Percentiles rank a stretch among this genome's conserved stretches.
phyloP scores from a whole-genome alignment of 2,888 invertebrate genomes.

The Operophtera brumata region DNA sequence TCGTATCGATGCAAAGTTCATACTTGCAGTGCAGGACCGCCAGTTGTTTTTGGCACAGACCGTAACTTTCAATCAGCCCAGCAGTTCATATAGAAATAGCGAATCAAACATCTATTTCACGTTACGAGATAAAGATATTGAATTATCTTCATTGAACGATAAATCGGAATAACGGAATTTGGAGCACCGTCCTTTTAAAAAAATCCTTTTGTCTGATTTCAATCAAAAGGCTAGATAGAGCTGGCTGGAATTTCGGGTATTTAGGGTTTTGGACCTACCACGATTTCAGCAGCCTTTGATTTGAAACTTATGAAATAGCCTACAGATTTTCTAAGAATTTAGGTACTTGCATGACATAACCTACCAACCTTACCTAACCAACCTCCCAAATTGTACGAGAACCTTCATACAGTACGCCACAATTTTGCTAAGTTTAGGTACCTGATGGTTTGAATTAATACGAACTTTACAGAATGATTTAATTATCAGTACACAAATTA shows the following conservation, averaged over 20 bases:
- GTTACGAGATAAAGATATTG: slow-evolving; percentile 55
- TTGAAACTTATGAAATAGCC: neutral
- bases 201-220: slow-evolving; percentile 68
- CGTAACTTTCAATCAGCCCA: slow-evolving; percentile 24
- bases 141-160: slow-evolving; percentile 42
- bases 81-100: neutral
- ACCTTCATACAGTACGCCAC: too few species aligned
- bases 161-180: slow-evolving; percentile 46
- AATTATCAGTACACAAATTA: too few species aligned
- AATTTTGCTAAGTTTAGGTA: too few species aligned
- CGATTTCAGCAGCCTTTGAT: neutral
- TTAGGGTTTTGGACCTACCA: neutral
- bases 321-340: neutral
- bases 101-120: slow-evolving; percentile 30
- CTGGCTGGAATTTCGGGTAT: slow-evolving; percentile 4
- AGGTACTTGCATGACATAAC: too few species aligned
- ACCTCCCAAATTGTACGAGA: too few species aligned
- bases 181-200: slow-evolving; percentile 62
- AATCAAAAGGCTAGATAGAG: slow-evolving; percentile 48
- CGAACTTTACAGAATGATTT: too few species aligned
- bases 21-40: too few species aligned
- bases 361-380: too few species aligned
- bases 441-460: too few species aligned
- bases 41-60: neutral
- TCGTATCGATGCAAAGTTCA: too few species aligned